A percentile compares a stretch with the other conserved stretches of the same genome.
phyloP scores from a whole-genome alignment of 2,113 vertebrate species.

The Varanus salvator region DNA sequence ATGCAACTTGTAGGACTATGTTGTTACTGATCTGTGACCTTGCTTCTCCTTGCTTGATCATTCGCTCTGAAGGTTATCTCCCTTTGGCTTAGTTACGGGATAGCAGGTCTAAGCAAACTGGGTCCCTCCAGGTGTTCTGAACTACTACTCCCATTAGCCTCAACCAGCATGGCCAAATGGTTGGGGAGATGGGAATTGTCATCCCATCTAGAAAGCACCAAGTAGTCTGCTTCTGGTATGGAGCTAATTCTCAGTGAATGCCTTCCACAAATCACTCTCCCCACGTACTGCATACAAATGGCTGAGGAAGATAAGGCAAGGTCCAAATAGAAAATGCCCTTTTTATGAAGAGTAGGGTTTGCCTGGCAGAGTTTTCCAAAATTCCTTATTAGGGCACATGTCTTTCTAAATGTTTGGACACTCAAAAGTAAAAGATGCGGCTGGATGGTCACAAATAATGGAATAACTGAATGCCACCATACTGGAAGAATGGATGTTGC shows the following conservation, averaged over 20 bases:
- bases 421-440: not conserved
- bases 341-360: not conserved
- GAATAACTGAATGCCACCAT: conserved; percentile 33
- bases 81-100: not conserved
- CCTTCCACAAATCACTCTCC: not conserved
- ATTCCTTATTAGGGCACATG: not conserved
- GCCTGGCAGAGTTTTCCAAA: not conserved
- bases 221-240: too few species aligned
- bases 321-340: not conserved
- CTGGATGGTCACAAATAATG: conserved; percentile 22
- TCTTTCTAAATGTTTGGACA: not conserved
- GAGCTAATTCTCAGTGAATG: not conserved
- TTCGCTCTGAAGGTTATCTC: not conserved
- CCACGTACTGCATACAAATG: not conserved
- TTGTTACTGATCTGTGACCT: not conserved
- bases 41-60: not conserved
- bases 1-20: not conserved
- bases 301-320: not conserved
- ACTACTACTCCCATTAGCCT: too few species aligned
- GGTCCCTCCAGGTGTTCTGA: too few species aligned
- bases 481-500: not conserved
- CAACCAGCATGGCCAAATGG: too few species aligned
- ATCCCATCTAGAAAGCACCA: too few species aligned
- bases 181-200: too few species aligned
- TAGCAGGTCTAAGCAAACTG: too few species aligned